phyloP scores from a whole-genome alignment of 2,797 vertebrate genomes.

The Pterois miles region DNA sequence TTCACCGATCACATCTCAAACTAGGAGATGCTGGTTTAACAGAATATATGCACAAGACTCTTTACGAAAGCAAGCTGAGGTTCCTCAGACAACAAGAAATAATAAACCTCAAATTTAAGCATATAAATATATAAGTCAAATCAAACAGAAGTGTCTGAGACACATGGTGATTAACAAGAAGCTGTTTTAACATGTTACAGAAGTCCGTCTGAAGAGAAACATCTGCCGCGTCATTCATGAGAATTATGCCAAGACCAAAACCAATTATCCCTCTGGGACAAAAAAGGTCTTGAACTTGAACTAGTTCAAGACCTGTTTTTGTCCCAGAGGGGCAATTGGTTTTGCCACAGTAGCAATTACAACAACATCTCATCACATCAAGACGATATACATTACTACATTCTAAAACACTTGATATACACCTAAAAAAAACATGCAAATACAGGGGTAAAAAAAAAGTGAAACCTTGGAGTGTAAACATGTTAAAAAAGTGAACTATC shows the following conservation, averaged over 20 bases:
- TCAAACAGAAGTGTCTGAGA: constrained; percentile 20
- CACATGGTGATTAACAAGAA: constrained; percentile 18
- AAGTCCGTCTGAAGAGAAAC: neutral
- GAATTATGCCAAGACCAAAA: neutral
- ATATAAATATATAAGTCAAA: too few species aligned
- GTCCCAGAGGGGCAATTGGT: too few species aligned
- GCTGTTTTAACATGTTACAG: constrained; percentile 25
- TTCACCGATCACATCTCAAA: constrained; percentile 6
- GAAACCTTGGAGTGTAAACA: too few species aligned
- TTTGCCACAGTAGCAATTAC: fast-evolving
- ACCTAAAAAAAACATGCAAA: too few species aligned
- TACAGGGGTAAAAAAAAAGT: too few species aligned
- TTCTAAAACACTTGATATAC: too few species aligned
- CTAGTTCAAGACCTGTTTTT: neutral
- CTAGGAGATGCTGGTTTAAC: constrained; percentile 17
- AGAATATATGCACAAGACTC: neutral
- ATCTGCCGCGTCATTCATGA: constrained; percentile 45
- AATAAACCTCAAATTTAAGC: constrained; percentile 26
- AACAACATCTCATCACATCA: too few species aligned
- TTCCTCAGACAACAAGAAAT: constrained; percentile 5
- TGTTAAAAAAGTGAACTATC: too few species aligned
- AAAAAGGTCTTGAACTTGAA: too few species aligned
- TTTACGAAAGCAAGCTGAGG: neutral
- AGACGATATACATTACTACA: too few species aligned
- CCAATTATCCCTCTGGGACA: too few species aligned